A percentile compares a stretch with the other conserved stretches of the same genome.
Evolutionary conservation across 2,888 invertebrate genomes (phyloP).

Genomic region (Habroteleia sp.): DNA sequence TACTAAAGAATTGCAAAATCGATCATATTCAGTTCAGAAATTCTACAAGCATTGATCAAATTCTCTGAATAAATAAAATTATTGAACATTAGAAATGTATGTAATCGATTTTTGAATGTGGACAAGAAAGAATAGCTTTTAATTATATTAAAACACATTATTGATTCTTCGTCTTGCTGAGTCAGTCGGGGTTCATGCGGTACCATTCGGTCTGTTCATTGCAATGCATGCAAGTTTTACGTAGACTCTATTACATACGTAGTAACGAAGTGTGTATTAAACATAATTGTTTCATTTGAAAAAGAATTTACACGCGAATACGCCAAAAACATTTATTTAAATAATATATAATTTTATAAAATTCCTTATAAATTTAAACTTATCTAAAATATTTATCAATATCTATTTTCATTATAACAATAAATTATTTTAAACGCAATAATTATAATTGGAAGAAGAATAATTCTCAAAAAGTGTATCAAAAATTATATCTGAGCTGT

Average conservation of each 20-base stretch:
- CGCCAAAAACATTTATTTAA: too few species aligned
- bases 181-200: conserved; percentile 12
- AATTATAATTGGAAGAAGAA: too few species aligned
- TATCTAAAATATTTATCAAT: too few species aligned
- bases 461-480: too few species aligned
- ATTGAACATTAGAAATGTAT: neutral
- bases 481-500: too few species aligned
- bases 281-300: too few species aligned
- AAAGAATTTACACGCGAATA: too few species aligned
- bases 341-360: too few species aligned
- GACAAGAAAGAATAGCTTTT: conserved; percentile 7
- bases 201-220: conserved; percentile 8
- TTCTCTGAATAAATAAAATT: conserved; percentile 1
- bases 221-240: neutral
- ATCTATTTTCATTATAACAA: too few species aligned
- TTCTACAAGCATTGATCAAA: neutral
- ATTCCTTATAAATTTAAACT: too few species aligned
- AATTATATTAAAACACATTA: conserved; percentile 13
- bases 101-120: conserved; percentile 6
- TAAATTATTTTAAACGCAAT: too few species aligned
- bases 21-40: neutral
- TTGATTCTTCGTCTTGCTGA: conserved; percentile 5
- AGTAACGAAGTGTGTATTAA: neutral
- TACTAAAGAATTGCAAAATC: conserved; percentile 15
- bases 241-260: too few species aligned